A percentile compares a stretch with the other conserved stretches of the same genome.
Conservation (phyloP, 2,113 vertebrate species). For the Loxodonta africana region DNA sequence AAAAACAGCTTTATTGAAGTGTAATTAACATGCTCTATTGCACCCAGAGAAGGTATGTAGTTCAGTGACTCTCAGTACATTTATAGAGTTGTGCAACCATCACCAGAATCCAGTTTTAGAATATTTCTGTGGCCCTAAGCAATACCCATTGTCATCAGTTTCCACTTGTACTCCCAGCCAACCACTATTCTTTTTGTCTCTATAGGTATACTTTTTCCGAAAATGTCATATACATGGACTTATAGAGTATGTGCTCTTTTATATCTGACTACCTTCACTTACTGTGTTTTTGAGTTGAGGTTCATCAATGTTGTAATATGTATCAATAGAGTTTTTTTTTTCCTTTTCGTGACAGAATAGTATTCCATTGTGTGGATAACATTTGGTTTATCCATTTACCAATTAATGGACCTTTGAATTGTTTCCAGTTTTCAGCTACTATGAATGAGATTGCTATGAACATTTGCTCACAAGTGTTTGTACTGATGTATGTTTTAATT, state of each 20-base stretch:
- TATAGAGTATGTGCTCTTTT: neutral
- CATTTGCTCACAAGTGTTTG: conserved; percentile 30
- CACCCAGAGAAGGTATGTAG: neutral
- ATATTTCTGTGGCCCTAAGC: neutral
- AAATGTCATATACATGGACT: neutral
- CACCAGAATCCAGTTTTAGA: neutral
- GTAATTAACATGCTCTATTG: neutral
- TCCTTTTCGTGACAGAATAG: neutral
- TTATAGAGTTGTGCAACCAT: neutral
- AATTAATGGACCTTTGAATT: conserved; percentile 1
- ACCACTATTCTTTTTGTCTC: neutral
- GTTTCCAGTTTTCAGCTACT: neutral
- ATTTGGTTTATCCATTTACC: neutral
- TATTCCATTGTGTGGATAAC: neutral
- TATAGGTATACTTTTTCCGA: neutral
- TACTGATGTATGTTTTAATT: neutral
- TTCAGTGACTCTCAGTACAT: neutral
- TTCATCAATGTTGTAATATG: neutral
- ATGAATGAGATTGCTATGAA: neutral
- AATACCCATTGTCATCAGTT: neutral
- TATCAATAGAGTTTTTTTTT: neutral
- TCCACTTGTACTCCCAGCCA: neutral
- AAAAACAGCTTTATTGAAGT: neutral
- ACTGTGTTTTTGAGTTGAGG: neutral
- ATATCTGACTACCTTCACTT: neutral